phyloP scores from a whole-genome alignment of 2,113 vertebrate species.

The Scomber colias region DNA sequence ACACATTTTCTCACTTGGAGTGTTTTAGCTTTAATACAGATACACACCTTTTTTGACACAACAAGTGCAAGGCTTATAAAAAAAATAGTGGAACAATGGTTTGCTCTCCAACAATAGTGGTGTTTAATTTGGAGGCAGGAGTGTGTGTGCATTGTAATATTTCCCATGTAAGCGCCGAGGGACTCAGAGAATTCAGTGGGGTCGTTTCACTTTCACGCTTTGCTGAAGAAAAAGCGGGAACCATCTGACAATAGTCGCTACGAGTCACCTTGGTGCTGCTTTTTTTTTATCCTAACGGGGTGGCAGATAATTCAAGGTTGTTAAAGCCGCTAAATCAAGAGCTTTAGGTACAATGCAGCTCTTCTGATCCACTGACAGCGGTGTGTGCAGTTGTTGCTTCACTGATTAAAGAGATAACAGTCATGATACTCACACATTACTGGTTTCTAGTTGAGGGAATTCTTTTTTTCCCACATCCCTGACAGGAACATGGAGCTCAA shows the following conservation, averaged over 20 bases:
- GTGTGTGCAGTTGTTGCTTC: slow-evolving; percentile 26
- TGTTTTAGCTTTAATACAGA: not conserved
- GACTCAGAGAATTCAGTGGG: slow-evolving; percentile 63
- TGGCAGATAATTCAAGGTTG: slow-evolving; percentile 74
- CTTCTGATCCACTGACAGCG: slow-evolving; percentile 29
- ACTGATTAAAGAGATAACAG: slow-evolving; percentile 14
- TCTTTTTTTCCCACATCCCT: not conserved
- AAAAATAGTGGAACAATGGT: slow-evolving; percentile 15
- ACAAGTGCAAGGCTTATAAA: not conserved
- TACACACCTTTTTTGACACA: not conserved
- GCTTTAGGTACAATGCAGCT: slow-evolving; percentile 19
- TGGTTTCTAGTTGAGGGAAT: not conserved
- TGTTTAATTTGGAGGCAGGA: slow-evolving; percentile 53
- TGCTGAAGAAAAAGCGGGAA: slow-evolving; percentile 67
- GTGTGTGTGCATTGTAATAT: slow-evolving; percentile 51
- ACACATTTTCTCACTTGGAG: slow-evolving; percentile 4
- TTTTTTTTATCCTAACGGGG: slow-evolving; percentile 49
- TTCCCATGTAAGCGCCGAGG: slow-evolving; percentile 62
- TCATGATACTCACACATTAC: not conserved
- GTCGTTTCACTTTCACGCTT: slow-evolving; percentile 76
- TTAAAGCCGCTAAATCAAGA: slow-evolving; percentile 57
- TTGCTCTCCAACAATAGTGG: slow-evolving; percentile 12
- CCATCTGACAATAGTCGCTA: slow-evolving; percentile 73
- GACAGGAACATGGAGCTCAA: not conserved
- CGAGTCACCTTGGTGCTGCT: slow-evolving; percentile 71